Conservation (phyloP, 2,797 vertebrate species). For the Ctenopoma multispine region DNA sequence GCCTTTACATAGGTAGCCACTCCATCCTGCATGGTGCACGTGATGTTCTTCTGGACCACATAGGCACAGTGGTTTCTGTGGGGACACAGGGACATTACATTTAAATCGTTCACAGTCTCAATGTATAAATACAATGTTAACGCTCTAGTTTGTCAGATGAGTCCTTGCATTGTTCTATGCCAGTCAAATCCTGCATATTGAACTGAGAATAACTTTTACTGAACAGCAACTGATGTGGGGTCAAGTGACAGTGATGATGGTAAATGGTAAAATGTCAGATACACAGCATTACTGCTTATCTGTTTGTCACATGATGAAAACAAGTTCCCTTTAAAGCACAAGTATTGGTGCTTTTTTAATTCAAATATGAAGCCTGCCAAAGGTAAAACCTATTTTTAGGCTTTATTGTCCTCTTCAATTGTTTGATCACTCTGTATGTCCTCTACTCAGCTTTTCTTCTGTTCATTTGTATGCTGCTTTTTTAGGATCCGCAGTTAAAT, state of each 20-base stretch:
- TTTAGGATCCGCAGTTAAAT: neutral
- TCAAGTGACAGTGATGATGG: neutral
- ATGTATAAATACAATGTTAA: no score
- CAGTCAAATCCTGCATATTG: neutral
- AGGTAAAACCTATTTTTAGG: neutral
- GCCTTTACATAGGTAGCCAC: constrained; percentile 92
- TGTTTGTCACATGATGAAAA: no score
- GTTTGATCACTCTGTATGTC: neutral
- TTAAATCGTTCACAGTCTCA: neutral
- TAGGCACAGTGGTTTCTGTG: constrained; percentile 95
- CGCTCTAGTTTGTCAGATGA: neutral
- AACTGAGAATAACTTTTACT: neutral
- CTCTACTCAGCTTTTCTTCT: neutral
- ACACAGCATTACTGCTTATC: neutral
- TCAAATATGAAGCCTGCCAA: no score
- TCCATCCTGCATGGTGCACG: constrained; percentile 93
- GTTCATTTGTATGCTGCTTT: neutral
- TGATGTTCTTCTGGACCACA: constrained; percentile 94
- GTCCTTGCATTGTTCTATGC: neutral
- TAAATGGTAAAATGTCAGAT: neutral
- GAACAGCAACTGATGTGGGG: neutral
- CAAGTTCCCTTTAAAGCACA: no score
- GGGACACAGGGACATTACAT: constrained; percentile 2
- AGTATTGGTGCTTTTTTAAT: no score
- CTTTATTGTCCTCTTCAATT: neutral